Evolutionary conservation across 92 coral and sea anemone genomes (phyloP).

Genomic region (Zoanthus sociatus): DNA sequence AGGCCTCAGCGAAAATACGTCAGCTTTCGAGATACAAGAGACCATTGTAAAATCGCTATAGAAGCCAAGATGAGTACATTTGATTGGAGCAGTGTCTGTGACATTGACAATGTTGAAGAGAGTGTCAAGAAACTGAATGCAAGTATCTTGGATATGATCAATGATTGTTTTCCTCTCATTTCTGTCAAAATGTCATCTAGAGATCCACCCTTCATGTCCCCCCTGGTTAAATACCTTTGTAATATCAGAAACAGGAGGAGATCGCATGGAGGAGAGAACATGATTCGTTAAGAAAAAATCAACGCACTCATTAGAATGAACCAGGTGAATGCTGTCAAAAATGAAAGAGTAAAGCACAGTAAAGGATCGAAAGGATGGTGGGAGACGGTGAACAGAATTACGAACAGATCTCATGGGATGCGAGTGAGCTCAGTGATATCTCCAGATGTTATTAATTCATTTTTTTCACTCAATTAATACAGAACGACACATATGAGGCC

Average conservation of each 20-base stretch:
- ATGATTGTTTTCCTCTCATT: slow-evolving; percentile 49
- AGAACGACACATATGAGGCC: slow-evolving; percentile 49
- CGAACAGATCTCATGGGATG: slow-evolving; percentile 47
- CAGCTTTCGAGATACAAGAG: slow-evolving; percentile 66
- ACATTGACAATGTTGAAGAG: slow-evolving; percentile 27
- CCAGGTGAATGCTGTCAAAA: slow-evolving; percentile 61
- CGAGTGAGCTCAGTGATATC: slow-evolving; percentile 36
- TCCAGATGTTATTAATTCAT: slow-evolving; percentile 55
- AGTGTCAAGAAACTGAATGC: slow-evolving; percentile 37
- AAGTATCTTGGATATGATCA: slow-evolving; percentile 37
- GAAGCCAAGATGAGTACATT: slow-evolving; percentile 19
- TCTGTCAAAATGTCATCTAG: slow-evolving; percentile 36
- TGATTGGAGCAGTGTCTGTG: slow-evolving; percentile 45
- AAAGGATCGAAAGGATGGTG: slow-evolving; percentile 61
- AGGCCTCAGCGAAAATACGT: slow-evolving; percentile 39
- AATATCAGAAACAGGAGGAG: slow-evolving; percentile 21
- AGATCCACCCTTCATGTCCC: slow-evolving; percentile 34
- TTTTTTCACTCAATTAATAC: slow-evolving; percentile 64
- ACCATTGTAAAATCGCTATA: slow-evolving; percentile 58
- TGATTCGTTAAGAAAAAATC: slow-evolving; percentile 39
- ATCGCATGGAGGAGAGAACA: slow-evolving; percentile 3
- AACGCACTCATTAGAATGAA: slow-evolving; percentile 52
- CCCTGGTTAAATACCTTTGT: slow-evolving; percentile 23
- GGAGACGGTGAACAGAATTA: slow-evolving; percentile 59
- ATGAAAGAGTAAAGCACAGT: neutral